Evolutionary conservation across 2,113 vertebrate species (phyloP), one percentile per base, ranked within the genome.

Genomic region (Dolichotis patagonum): DNA sequence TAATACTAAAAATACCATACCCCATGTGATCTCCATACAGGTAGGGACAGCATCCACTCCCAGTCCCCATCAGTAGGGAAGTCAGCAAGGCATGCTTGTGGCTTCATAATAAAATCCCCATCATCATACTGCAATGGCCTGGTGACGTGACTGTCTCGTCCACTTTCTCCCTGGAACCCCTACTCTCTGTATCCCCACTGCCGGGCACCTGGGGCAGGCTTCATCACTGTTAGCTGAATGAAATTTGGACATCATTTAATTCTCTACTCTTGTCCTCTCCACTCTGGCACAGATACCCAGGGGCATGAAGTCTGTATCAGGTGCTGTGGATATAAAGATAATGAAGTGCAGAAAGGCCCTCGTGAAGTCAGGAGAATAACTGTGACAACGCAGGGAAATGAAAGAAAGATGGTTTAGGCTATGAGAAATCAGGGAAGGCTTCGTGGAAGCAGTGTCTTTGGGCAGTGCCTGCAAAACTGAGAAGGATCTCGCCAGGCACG

Each of bases 381-480:
- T 82, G 5, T 26, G 69, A 20, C 60, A 60, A 7, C 19, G 26
- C 26, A 7, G 7, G 32, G 35, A 14, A 41, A 52, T 58, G 46
- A 16, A 82, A n/a, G 46, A 85, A 82, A 62, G 58, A 41, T 13
- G 2, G 46, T 78, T n/a, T 78, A 32, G 14, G 62, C 28, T 62
- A 1, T 46, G 43, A 77, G 38, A 88, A 94, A 54, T 78, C 78
- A 71, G 88, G 89, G 86, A 69, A 58, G 93, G 82, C 49, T 87
- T 95, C 84, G 67, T 69, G 17, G n/a, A 96, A 63, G 85, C 81
- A 32, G 30, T 82, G 0, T n/a, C 85, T 82, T 75, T 95, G 62
- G 65, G 28, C 41, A 54, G 46, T 38, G 26, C 35, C 80, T 94
- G 22, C 24, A 94, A 80, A 80, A 43, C 38, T 20, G 49, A 56